phyloP scores from a whole-genome alignment of 2,888 invertebrate genomes.

The Balanococcus diminutus region DNA sequence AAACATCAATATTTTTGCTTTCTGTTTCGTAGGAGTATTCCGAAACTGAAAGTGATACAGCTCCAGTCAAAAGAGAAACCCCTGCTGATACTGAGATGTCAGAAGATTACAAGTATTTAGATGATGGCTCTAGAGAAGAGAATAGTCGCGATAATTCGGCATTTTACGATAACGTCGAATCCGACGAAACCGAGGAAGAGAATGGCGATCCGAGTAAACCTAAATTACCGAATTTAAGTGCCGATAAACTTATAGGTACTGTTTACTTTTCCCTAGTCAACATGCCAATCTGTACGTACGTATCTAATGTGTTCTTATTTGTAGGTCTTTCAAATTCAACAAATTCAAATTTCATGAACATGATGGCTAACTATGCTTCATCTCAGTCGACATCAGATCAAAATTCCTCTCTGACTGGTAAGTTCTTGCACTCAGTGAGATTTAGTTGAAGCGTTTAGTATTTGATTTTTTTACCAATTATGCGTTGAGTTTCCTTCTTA shows the following conservation, averaged over 20 bases:
- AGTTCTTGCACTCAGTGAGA: background rate
- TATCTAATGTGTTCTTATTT: background rate
- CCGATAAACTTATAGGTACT: conserved; percentile 14
- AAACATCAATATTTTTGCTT: background rate
- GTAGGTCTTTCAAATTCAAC: conserved; percentile 40
- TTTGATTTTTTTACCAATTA: background rate
- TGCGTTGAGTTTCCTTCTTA: background rate
- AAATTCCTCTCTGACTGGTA: conserved; percentile 47
- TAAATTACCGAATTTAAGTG: background rate
- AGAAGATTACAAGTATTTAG: conserved; percentile 28
- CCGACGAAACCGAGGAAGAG: conserved; percentile 51
- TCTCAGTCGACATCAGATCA: conserved; percentile 36
- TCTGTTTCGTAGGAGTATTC: conserved; percentile 41
- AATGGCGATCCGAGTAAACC: conserved; percentile 38
- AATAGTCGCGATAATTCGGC: conserved; percentile 29
- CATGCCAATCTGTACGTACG: background rate
- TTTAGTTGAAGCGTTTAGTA: background rate
- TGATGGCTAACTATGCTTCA: conserved; percentile 35
- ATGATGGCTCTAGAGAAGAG: conserved; percentile 45
- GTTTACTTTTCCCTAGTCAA: background rate
- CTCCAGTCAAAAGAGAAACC: conserved; percentile 35
- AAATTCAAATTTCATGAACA: conserved; percentile 28
- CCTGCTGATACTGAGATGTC: conserved; percentile 12
- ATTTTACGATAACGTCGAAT: conserved; percentile 46
- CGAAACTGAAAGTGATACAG: conserved; percentile 45